Conservation (phyloP, 2,888 invertebrate genomes). For the Helobdella robusta region DNA sequence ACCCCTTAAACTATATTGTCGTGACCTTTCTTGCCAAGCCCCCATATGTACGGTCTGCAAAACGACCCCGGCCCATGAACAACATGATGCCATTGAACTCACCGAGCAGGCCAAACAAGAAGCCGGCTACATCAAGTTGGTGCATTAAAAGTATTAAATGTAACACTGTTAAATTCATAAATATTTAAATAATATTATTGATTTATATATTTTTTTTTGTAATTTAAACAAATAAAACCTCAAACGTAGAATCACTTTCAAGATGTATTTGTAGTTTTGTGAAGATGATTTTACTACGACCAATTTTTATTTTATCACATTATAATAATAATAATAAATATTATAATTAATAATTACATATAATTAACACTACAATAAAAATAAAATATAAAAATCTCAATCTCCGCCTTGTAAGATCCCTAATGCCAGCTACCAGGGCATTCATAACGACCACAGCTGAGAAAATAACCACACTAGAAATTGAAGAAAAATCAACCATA, state of each 20-base stretch:
- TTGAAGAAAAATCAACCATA: constrained; percentile 34
- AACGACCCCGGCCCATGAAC: constrained; percentile 35
- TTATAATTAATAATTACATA: no score
- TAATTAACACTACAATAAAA: no score
- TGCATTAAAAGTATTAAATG: background rate
- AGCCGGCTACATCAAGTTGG: constrained; percentile 25
- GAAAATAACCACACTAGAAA: constrained; percentile 32
- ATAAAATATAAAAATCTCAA: no score
- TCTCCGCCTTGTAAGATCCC: no score
- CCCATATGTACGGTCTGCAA: constrained; percentile 37
- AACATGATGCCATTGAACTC: constrained; percentile 33
- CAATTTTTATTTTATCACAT: no score
- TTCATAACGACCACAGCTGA: constrained; percentile 31
- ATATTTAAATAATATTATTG: background rate
- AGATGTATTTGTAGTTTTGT: no score
- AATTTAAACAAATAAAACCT: no score
- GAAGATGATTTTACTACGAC: no score
- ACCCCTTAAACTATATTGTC: constrained; percentile 34
- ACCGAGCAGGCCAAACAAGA: constrained; percentile 33
- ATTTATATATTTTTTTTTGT: background rate
- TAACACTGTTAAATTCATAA: background rate
- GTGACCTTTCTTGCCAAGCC: constrained; percentile 32
- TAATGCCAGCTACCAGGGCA: constrained; percentile 29
- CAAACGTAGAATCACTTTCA: no score
- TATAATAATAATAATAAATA: no score